phyloP scores from a whole-genome alignment of 2,797 vertebrate species.

The Spheniscus humboldti region DNA sequence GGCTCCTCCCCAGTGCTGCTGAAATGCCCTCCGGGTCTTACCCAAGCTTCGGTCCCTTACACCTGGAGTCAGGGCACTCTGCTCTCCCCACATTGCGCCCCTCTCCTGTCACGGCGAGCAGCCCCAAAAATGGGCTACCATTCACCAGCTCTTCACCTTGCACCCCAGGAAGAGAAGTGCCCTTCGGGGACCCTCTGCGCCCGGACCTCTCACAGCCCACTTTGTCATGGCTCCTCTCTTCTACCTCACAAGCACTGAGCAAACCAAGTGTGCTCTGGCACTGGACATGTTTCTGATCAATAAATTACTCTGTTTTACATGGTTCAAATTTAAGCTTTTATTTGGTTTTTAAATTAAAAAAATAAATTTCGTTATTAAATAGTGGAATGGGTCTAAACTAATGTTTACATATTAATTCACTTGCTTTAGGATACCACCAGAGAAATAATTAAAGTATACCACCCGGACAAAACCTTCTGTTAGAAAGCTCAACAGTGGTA shows the following conservation, averaged over 20 bases:
- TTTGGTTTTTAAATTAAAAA: slow-evolving; percentile 84
- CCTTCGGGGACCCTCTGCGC: rapidly evolving
- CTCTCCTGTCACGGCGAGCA: rapidly evolving
- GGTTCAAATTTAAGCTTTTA: slow-evolving; percentile 83
- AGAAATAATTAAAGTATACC: slow-evolving; percentile 65
- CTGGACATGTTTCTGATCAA: slow-evolving; percentile 36
- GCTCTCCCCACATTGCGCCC: background rate
- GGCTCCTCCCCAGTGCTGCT: background rate
- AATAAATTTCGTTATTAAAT: slow-evolving; percentile 87
- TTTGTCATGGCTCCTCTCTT: background rate
- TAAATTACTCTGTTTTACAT: slow-evolving; percentile 75
- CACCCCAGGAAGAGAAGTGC: background rate
- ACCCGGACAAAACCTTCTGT: slow-evolving; percentile 57
- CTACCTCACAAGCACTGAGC: background rate
- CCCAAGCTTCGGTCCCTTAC: background rate
- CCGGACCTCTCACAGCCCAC: background rate
- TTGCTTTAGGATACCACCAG: slow-evolving; percentile 69
- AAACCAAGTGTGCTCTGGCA: background rate
- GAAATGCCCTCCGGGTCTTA: rapidly evolving
- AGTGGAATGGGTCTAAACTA: slow-evolving; percentile 81
- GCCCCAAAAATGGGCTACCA: background rate
- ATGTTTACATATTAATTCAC: slow-evolving; percentile 73
- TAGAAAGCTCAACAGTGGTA: slow-evolving; percentile 70
- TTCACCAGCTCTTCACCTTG: background rate
- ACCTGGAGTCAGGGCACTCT: background rate